phyloP scores from a whole-genome alignment of 2,888 invertebrate species.

The Heliconius sara region DNA sequence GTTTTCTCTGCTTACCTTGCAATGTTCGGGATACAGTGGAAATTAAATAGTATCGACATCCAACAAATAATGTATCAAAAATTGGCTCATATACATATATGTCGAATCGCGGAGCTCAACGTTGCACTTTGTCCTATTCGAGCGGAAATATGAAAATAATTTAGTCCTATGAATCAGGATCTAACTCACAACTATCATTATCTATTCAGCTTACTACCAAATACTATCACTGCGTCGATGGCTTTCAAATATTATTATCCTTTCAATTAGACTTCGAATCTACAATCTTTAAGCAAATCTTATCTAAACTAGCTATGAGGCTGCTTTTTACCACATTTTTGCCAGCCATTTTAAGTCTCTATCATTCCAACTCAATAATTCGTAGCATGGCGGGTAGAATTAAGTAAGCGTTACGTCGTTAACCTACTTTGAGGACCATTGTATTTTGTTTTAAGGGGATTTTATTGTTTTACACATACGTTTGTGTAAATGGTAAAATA shows the following conservation, averaged over 20 bases:
- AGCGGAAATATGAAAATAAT: too few species aligned
- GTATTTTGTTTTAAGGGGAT: slow-evolving; percentile 5
- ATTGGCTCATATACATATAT: too few species aligned
- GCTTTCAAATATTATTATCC: background rate
- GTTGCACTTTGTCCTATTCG: too few species aligned
- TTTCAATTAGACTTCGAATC: background rate
- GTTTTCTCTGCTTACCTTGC: too few species aligned
- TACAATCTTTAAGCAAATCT: background rate
- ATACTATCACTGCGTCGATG: too few species aligned
- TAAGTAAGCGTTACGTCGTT: slow-evolving; percentile 26
- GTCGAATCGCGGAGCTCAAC: too few species aligned
- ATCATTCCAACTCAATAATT: slow-evolving; percentile 17
- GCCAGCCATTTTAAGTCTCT: background rate
- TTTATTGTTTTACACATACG: background rate
- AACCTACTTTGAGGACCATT: slow-evolving; percentile 13
- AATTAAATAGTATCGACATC: too few species aligned
- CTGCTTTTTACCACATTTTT: background rate
- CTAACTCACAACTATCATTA: too few species aligned
- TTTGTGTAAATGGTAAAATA: slow-evolving; percentile 9
- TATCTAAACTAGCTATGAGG: background rate
- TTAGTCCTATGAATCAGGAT: too few species aligned
- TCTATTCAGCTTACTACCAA: too few species aligned
- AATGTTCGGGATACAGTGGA: too few species aligned
- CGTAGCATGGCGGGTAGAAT: slow-evolving; percentile 1
- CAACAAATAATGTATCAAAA: too few species aligned